Percentiles rank a stretch among this genome's conserved stretches.
Evolutionary conservation across 2,797 vertebrate species (phyloP).

Genomic region (Sciurus vulgaris): DNA sequence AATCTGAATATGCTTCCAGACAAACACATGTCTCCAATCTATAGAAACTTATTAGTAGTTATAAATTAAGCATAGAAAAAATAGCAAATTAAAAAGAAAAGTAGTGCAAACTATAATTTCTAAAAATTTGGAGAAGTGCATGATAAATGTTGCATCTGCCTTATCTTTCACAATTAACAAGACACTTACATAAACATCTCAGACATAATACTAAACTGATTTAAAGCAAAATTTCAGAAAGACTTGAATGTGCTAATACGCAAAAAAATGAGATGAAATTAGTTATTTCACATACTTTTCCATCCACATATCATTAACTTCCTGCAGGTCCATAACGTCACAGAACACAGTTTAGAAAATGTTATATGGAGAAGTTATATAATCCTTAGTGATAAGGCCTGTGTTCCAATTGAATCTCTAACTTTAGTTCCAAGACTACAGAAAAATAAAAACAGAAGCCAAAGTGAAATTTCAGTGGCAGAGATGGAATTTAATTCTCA

Average conservation of each 20-base stretch:
- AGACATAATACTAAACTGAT: background rate
- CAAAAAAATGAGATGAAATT: conserved; percentile 4
- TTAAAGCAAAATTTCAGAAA: conserved; percentile 45
- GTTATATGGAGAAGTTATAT: background rate
- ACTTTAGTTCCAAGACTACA: background rate
- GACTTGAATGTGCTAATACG: background rate
- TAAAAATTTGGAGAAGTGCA: background rate
- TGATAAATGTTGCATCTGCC: background rate
- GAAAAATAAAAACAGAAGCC: background rate
- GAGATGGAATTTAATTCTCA: conserved; percentile 9
- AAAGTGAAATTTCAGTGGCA: background rate
- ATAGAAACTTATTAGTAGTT: background rate
- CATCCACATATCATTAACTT: background rate
- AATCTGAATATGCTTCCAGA: conserved; percentile 2
- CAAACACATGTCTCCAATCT: background rate
- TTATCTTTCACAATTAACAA: background rate
- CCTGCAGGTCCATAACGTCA: background rate
- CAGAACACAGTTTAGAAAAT: background rate
- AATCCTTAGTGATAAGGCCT: background rate
- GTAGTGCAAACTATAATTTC: background rate
- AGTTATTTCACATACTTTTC: conserved; percentile 3
- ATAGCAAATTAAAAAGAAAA: conserved; percentile 2
- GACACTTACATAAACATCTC: background rate
- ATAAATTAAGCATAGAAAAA: background rate
- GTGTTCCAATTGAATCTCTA: background rate